These are phyloP conservation scores for Melanostigma gelatinosum DNA, from an alignment of 2,113 vertebrate species.

Conservation along the genomic window DNA sequence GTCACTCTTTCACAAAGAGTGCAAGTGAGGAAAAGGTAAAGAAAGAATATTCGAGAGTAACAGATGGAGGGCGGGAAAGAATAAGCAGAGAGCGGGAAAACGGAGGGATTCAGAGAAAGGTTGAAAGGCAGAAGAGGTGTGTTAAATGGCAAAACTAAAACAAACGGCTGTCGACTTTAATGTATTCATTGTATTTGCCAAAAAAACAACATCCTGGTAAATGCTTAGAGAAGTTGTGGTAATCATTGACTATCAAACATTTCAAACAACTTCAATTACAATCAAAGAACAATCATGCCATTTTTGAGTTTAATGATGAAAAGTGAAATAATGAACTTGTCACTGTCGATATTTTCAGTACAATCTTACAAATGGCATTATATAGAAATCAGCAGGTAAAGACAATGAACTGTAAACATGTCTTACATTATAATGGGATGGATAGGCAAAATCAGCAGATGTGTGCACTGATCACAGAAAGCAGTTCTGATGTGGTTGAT, in stretches of 20 bases:
- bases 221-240: too few species aligned
- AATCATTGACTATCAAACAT: background rate
- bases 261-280: background rate
- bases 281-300: background rate
- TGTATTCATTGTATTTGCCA: background rate
- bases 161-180: background rate
- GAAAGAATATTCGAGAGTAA: background rate
- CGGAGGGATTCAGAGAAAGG: background rate
- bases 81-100: background rate
- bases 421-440: background rate
- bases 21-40: background rate
- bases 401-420: background rate
- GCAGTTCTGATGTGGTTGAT: constrained; percentile 2
- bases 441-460: background rate
- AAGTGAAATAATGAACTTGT: background rate
- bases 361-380: background rate
- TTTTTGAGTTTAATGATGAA: too few species aligned
- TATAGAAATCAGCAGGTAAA: background rate
- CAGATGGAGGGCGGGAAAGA: background rate
- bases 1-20: background rate
- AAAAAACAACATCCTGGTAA: background rate
- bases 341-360: background rate
- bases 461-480: background rate
- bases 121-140: background rate
- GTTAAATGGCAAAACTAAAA: background rate